Evolutionary conservation across 2,888 invertebrate species (phyloP), one percentile per base, ranked within the genome.

Genomic region (Antitype chi): DNA sequence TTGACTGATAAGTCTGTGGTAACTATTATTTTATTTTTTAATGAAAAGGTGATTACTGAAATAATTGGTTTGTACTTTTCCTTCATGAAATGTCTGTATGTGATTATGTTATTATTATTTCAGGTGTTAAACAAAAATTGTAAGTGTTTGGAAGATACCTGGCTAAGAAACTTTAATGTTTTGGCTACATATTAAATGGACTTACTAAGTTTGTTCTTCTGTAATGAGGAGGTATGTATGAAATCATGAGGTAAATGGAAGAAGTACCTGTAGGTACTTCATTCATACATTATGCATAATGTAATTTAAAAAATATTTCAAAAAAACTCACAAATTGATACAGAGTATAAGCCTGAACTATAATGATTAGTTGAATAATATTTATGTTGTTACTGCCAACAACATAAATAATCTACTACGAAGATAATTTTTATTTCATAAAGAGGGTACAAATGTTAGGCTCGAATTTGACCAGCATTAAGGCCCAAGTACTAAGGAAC

Each of bases 1-100:
- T 84, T 89, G 88, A 85, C 89, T 81, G 82, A 82, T 86, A 87
- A 82, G 86, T 83, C 85, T 88, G 86, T 87, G 89, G 85, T 89
- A 88, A 89, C 85, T 87, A 86, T 87, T 83, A 80, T 80, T 84
- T 85, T 60, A 43, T 78, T 78, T 74, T 68, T 66, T 79, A 62
- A 77, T 85, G 64, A 72, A 66, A 70, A 82, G 78, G 72, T 78
- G 32, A 70, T 71, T 74, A 32, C 6, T 81, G 32, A 68, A 70
- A 59, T 85, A 67, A n/a, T 74, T 76, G 71, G 8, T 69, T 74
- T 47, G 13, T 64, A 25, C 13, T 43, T 63, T 20, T 43, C 32
- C 52, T 64, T 17, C n/a, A 60, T n/a, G 5, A 32, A 67, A 62
- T 63, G 13, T 53, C 25, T 17, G 38, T 32, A 47, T 62, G 6